Percentiles rank a stretch among this genome's conserved stretches.
phyloP scores from a whole-genome alignment of 2,113 vertebrate genomes.

The Microtus oregoni region DNA sequence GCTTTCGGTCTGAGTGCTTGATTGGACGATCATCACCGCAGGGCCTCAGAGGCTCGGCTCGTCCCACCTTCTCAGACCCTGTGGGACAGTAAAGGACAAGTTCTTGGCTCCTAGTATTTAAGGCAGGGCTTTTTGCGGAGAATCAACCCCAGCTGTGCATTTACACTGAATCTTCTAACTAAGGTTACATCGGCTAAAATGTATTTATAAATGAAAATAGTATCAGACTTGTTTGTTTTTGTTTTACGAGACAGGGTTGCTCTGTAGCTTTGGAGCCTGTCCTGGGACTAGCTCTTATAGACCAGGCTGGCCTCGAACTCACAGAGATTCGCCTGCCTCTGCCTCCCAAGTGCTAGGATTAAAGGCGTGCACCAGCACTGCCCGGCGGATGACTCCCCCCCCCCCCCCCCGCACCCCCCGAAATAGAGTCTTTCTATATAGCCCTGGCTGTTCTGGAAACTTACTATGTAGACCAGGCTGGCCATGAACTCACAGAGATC shows the following conservation, averaged over 20 bases:
- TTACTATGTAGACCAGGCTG: not conserved
- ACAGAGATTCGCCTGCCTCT: too few relatives aligned
- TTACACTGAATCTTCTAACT: not conserved
- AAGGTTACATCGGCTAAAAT: not conserved
- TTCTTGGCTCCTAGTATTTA: not conserved
- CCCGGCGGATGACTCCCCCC: too few relatives aligned
- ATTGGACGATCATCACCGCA: not conserved
- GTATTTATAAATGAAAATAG: not conserved
- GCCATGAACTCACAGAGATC: not conserved
- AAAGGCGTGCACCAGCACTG: too few relatives aligned
- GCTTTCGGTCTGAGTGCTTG: not conserved
- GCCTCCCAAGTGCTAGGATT: too few relatives aligned
- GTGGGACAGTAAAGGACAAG: not conserved
- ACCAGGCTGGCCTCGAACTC: too few relatives aligned
- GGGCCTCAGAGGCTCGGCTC: not conserved
- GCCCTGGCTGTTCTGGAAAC: not conserved
- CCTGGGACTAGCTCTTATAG: too few relatives aligned
- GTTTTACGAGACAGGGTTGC: too few relatives aligned
- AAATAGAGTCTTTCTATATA: not conserved
- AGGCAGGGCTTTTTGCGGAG: not conserved
- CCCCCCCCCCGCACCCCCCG: rapidly evolving
- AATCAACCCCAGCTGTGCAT: too few relatives aligned
- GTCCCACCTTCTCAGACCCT: not conserved
- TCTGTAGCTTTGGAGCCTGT: too few relatives aligned
- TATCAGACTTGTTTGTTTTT: too few relatives aligned